Evolutionary conservation across 2,113 vertebrate species (phyloP), one percentile per base, ranked within the genome.

Genomic region (Pachypanchax playfairii): DNA sequence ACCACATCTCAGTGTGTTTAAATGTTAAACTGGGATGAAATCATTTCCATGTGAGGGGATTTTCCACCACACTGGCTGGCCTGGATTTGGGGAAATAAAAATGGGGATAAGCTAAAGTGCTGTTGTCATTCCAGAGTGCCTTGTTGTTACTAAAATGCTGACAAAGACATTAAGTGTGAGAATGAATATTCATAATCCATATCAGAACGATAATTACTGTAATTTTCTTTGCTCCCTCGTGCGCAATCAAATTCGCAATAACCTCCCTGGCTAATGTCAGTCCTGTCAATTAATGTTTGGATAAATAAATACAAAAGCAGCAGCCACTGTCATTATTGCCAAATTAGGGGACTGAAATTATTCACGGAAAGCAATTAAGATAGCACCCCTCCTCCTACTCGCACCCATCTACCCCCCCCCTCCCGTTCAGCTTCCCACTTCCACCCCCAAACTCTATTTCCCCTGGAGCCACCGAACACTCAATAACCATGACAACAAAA

Each of bases 271-370:
- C 77, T 84, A 86, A 88, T 83, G 85, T 82, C 89, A 85, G 70
- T 75, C 70, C 83, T 79, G 87, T 88, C 90, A 91, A 91, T 91
- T 90, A 87, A 88, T 79, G 82, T 84, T 84, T 72, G 76, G 87
- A 88, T 89, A 90, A 90, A 91, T 90, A 91, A 91, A 90, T 85
- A 91, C 87, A 85, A 77, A 83, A 83, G 84, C 74, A 74, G 63
- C 83, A 82, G 83, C 84, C 71, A 71, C 81, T 69, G 78, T 88
- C 87, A 90, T 92, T 91, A 91, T 81, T 15, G 72, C 79, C 84
- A 90, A 92, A 92, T 92, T 92, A 88, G 83, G 74, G 73, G 82
- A 68, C 71, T 54, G 68, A 88, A 89, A 92, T 92, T 89, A 90
- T 91, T 90, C 90, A 88, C 68, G 64, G 82, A 86, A 87, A 86